Evolutionary conservation across 1,140 invertebrate genomes (phyloP), one percentile per base, ranked within the genome.

Genomic region (Drusus annulatus): DNA sequence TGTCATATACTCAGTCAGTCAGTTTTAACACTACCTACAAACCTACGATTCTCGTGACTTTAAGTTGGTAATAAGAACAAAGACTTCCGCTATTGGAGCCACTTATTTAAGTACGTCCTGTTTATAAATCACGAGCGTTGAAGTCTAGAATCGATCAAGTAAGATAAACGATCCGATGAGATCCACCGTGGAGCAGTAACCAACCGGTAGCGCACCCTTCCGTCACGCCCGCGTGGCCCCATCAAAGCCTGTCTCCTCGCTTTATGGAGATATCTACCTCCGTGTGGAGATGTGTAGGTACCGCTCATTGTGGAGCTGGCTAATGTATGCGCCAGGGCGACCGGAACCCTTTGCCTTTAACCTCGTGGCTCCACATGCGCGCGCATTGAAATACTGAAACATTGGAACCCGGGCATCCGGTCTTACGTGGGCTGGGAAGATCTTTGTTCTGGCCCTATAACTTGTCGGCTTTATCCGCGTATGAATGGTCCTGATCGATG

Each of bases 271-370:
- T 51, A 71, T 71, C 68, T 25, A 71, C 28, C 17, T 60, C 17
- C 13, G 23, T 21, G 23, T 28, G 23, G 7, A 17, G 19, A 56
- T 56, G 19, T 56, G 19, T 56, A n/a, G n/a, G 13, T 60, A 60
- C 25, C 31, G 36, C n/a, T 52, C 52, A 71, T 71, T 51, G 62
- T 25, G 50, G 50, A 71, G 68, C 68, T 28, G 25, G 51, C 76
- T 78, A 83, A 83, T 83, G 54, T 83, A 83, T 83, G 81, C 81
- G 73, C 50, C 63, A 36, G 75, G 52, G 74, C 79, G 56, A 78
- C 81, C 81, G 81, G 81, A 83, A 83, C 81, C 78, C 75, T 69
- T 63, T 69, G 45, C 71, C 76, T 68, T 62, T 74, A 74, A 75
- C 71, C 71, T 58, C 19, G 69, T 63, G 45, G 68, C 51, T 19